Evolutionary conservation across 2,888 invertebrate species (phyloP), one percentile per base, ranked within the genome.

Genomic region (Periphyllus acericola): DNA sequence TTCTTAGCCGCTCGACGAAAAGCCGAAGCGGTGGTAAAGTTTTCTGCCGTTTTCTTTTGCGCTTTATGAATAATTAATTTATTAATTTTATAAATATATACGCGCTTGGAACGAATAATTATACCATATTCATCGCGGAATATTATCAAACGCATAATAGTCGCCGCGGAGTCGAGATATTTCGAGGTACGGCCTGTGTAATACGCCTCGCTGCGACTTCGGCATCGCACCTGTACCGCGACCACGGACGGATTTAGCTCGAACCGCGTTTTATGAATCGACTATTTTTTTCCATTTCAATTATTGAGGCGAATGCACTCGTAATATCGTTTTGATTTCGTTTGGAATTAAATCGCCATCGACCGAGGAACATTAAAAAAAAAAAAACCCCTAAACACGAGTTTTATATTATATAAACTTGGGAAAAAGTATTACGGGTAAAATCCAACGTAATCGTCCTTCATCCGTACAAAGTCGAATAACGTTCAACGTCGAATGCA

Each of bases 1-100:
- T 83, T 83, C 75, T 60, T 32, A 11, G 4, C 21, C 29, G 9
- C 40, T 19, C 60, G 60, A 17, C n/a, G 17, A 17, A 83, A 75
- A 75, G 36, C 55, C n/a, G 83, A 25, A 5, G 2, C 25, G 3
- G 14, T 14, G 66, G 21, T 19, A 83, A 83, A 83, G 83, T 83
- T 83, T 83, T 74, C 52, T n/a, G 74, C 34, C n/a, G 74, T 83
- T 83, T 83, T 83, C 71, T n/a, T 60, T 83, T 55, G 46, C 60
- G 60, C 55, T 83, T 74, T 75, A 83, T 83, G 74, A 83, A 83
- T 83, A 83, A 83, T 83, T 32, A 34, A 29, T n/a, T 52, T 78
- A 52, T 9, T 46, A 36, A 75, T 55, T 32, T 21, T 32, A 78
- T 55, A 78, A 55, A 78, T 78, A 55, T 78, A 52, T 55, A 55